Conservation (phyloP, 2,113 vertebrate species). For the Scalopus aquaticus region DNA sequence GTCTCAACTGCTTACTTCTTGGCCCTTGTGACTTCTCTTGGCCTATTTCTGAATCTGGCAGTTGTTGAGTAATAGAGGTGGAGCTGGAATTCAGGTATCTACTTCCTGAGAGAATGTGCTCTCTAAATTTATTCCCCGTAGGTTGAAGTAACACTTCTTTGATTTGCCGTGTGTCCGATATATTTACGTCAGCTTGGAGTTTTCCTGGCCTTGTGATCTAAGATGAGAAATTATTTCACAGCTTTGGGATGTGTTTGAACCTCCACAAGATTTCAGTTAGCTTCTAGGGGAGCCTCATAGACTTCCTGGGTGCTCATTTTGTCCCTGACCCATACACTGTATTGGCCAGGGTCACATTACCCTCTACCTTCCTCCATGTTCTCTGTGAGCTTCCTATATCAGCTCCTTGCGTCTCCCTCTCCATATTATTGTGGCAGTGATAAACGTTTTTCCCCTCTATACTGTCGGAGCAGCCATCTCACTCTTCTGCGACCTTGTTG, state of each 20-base stretch:
- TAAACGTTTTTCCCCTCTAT: not conserved
- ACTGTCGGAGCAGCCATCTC: not conserved
- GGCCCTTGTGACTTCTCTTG: not conserved
- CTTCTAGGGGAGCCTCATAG: not conserved
- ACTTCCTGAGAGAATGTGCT: not conserved
- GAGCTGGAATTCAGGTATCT: not conserved
- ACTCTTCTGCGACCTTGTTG: not conserved
- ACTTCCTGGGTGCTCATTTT: not conserved
- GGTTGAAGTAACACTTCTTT: not conserved
- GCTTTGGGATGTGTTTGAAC: conserved; percentile 3
- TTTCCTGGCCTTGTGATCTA: conserved; percentile 8
- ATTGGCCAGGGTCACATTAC: not conserved
- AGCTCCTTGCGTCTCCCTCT: not conserved
- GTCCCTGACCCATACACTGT: not conserved
- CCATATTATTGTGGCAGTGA: not conserved
- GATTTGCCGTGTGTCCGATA: not conserved
- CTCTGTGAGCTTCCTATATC: not conserved
- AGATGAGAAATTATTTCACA: conserved; percentile 14
- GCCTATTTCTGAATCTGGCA: conserved; percentile 31
- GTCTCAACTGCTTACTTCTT: not conserved
- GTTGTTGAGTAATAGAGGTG: conserved; percentile 11
- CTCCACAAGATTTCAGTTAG: not conserved
- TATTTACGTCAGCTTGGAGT: not conserved
- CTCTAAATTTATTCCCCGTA: conserved; percentile 35
- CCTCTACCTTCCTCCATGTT: not conserved